Percentiles rank a stretch among this genome's conserved stretches.
phyloP scores from a whole-genome alignment of 2,888 invertebrate species.

The Drosophila neotestacea region DNA sequence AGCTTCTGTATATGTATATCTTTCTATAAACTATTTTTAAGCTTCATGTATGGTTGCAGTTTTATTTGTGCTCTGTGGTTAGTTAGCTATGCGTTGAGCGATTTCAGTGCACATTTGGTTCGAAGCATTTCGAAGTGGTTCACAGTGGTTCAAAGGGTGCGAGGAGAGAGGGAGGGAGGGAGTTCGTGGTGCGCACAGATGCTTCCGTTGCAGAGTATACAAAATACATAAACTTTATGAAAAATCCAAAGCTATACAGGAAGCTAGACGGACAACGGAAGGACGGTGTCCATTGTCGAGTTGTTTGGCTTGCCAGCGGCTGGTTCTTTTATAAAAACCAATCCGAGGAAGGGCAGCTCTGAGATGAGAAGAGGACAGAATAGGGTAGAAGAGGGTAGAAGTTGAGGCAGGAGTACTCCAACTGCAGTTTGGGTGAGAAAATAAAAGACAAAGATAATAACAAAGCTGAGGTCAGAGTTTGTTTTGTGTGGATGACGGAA shows the following conservation, averaged over 20 bases:
- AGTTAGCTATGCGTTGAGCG: conserved; percentile 63
- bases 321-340: conserved; percentile 19
- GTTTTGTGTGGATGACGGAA: not conserved
- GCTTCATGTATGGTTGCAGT: conserved; percentile 41
- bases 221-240: conserved; percentile 72
- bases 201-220: conserved; percentile 47
- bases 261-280: conserved; percentile 26
- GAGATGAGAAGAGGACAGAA: not conserved
- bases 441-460: conserved; percentile 50
- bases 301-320: conserved; percentile 51
- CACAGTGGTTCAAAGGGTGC: conserved; percentile 19
- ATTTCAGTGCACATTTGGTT: conserved; percentile 28
- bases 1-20: conserved; percentile 4
- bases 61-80: conserved; percentile 70
- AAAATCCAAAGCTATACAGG: conserved; percentile 64
- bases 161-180: not conserved
- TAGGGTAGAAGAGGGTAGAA: not conserved
- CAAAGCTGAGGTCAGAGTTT: conserved; percentile 32
- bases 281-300: conserved; percentile 48
- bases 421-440: not conserved
- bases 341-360: not conserved
- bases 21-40: conserved; percentile 52
- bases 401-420: not conserved
- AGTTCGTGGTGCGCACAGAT: conserved; percentile 15
- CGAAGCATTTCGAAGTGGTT: conserved; percentile 35